Percentiles rank a stretch among this genome's conserved stretches.
Conservation (phyloP, 2,113 vertebrate genomes). For the Catagonus wagneri region DNA sequence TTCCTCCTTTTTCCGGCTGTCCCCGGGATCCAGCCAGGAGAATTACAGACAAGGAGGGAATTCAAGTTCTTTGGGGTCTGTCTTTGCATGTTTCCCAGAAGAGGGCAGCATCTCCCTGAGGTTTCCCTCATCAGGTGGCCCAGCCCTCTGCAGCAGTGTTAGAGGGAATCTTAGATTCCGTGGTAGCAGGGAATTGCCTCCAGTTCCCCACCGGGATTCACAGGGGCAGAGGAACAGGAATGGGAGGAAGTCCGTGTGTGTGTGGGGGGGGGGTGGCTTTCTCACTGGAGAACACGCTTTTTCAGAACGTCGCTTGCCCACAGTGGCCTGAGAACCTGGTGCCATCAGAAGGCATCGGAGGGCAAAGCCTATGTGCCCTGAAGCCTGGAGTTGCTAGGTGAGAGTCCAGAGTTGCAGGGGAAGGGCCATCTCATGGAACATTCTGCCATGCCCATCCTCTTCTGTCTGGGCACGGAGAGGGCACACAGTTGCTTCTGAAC, state of each 20-base stretch:
- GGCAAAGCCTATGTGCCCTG: background rate
- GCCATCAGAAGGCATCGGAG: background rate
- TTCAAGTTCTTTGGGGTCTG: background rate
- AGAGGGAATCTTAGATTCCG: background rate
- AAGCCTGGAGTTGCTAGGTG: background rate
- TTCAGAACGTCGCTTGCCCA: background rate
- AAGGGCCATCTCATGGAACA: background rate
- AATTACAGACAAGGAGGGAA: background rate
- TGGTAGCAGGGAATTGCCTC: background rate
- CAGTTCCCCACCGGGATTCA: background rate
- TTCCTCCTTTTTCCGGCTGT: background rate
- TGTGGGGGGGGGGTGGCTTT: background rate
- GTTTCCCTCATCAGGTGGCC: conserved; percentile 53
- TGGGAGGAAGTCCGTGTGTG: too few relatives aligned
- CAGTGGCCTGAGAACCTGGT: background rate
- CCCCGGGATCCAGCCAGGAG: background rate
- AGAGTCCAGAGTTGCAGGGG: background rate
- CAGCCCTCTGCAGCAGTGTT: background rate
- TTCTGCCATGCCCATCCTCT: background rate
- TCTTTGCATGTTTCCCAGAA: conserved; percentile 80
- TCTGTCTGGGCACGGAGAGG: background rate
- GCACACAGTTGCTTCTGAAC: background rate
- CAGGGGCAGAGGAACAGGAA: background rate
- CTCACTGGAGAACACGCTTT: background rate
- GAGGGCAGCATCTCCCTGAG: conserved; percentile 86